These are phyloP conservation scores for Thymelicus acteon DNA, from an alignment of 2,888 invertebrate genomes.

Conservation along the genomic window DNA sequence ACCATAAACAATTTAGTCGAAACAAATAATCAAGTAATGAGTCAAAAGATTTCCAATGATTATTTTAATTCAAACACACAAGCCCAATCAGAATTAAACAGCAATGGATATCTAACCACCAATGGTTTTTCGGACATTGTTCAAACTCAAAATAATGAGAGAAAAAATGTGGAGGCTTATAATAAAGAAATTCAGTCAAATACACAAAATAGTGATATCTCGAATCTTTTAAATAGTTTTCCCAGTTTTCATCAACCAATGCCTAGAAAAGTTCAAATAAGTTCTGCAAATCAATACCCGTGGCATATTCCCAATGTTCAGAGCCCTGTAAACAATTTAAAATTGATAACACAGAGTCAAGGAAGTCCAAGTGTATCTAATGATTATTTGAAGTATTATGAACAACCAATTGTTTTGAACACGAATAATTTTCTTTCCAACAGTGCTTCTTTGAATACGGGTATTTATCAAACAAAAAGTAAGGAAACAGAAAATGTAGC, in stretches of 20 bases:
- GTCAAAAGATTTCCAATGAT: not conserved
- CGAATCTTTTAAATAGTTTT: not conserved
- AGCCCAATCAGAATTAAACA: not conserved
- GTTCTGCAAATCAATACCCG: not conserved
- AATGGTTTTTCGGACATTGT: not conserved
- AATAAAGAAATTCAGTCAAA: not conserved
- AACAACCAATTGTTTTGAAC: not conserved
- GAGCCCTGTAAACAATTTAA: not conserved
- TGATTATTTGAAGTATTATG: not conserved
- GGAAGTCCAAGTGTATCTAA: not conserved
- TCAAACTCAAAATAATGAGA: not conserved
- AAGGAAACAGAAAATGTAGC: not conserved
- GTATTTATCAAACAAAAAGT: not conserved
- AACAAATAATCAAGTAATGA: not conserved
- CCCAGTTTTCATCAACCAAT: not conserved
- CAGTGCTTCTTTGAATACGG: not conserved
- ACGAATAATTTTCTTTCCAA: not conserved
- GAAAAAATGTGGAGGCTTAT: not conserved
- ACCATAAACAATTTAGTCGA: not conserved
- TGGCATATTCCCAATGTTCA: not conserved
- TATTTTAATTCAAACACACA: not conserved
- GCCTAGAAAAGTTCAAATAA: not conserved
- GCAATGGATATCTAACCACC: not conserved
- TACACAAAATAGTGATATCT: not conserved
- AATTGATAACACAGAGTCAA: not conserved